Evolutionary conservation across 1,140 invertebrate species (phyloP), one percentile per base, ranked within the genome.

Genomic region (Drosophila malerkotliana): DNA sequence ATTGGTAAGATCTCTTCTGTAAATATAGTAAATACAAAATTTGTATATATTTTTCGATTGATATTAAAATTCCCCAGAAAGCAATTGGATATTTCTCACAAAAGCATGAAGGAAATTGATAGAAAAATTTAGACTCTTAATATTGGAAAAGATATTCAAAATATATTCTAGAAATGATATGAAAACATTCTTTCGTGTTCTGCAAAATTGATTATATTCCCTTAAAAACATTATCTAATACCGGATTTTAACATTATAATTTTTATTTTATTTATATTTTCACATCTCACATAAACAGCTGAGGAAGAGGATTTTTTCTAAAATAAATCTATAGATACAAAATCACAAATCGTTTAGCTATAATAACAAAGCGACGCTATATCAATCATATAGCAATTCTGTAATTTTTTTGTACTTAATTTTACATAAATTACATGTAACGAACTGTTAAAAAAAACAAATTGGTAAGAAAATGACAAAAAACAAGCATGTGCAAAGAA

Each of bases 341-440:
- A 39, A 59, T 82, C 52, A 87, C 55, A 60, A 68, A 87, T 85
- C 82, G 81, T 85, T 62, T 85, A 85, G 82, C 82, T 85, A 54
- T 87, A 85, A 85, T 85, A 87, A 87, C 82, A 87, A 78, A 68
- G 69, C 82, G 82, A 85, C 67, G 80, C 80, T 83, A 79, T 83
- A 79, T 74, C 32, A 62, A 56, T 66, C 66, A 79, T 72, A 83
- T 83, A 76, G 80, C 76, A 84, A 58, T 76, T 85, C 74, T 85
- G 82, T 87, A 87, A 85, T 85, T 82, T 82, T 81, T 78, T 82
- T 85, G 82, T 85, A 85, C 66, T 88, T 72, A 83, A 88, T 88
- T 87, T 79, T 83, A 87, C 82, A 88, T 88, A 88, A 88, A 87
- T 87, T 88, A 87, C 82, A 88, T 79, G 72, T 88, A 87, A 88